Percentiles rank a stretch among this genome's conserved stretches.
These are phyloP conservation scores for Leptinotarsa peninsularis DNA, from an alignment of 2,888 invertebrate species.

Conservation along the genomic window DNA sequence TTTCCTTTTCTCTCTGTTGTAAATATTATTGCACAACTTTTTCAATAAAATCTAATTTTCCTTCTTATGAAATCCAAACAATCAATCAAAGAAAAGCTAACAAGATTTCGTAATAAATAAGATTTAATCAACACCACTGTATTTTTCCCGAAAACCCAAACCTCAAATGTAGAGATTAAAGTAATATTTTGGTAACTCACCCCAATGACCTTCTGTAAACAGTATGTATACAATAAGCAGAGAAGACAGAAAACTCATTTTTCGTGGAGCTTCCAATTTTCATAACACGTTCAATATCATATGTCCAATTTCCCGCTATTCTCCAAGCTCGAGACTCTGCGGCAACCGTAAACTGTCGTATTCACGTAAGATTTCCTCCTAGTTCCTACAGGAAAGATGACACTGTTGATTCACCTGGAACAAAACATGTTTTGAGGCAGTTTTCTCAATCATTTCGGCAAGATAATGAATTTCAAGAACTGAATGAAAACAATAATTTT, in stretches of 20 bases:
- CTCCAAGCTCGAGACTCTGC: not conserved
- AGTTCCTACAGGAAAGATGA: not conserved
- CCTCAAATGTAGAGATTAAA: not conserved
- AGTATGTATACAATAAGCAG: not conserved
- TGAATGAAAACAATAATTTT: not conserved
- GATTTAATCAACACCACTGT: not conserved
- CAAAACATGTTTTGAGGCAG: not conserved
- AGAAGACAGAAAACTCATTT: slow-evolving; percentile 3
- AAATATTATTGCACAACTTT: too few species aligned
- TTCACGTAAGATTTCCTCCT: not conserved
- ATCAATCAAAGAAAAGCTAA: too few species aligned
- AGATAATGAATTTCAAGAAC: not conserved
- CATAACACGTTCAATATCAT: slow-evolving; percentile 3
- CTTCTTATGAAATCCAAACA: too few species aligned
- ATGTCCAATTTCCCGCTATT: not conserved
- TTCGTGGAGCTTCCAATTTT: not conserved
- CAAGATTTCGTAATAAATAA: not conserved
- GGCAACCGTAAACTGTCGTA: not conserved
- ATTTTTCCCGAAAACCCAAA: not conserved
- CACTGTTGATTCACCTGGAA: slow-evolving; percentile 9
- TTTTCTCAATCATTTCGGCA: not conserved
- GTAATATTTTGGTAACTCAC: not conserved
- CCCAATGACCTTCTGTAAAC: slow-evolving; percentile 6
- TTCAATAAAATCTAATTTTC: too few species aligned
- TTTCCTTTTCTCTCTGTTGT: too few species aligned